phyloP scores from a whole-genome alignment of 2,797 vertebrate species.

The Molossus molossus region DNA sequence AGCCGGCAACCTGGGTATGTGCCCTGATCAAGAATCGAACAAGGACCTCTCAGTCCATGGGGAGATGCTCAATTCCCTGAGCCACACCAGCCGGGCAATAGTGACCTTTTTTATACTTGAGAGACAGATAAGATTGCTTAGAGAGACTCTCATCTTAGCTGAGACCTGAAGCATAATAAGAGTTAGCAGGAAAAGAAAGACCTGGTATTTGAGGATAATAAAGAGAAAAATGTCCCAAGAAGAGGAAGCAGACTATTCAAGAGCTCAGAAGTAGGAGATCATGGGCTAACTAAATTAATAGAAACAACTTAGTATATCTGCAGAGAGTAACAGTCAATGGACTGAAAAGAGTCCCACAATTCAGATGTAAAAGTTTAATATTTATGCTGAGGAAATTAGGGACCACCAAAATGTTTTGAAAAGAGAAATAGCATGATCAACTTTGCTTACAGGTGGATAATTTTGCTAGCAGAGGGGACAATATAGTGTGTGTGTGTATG shows the following conservation, averaged over 20 bases:
- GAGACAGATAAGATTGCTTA: not conserved
- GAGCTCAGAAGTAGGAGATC: not conserved
- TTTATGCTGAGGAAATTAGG: not conserved
- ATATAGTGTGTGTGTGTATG: not conserved
- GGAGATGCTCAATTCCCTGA: too few relatives aligned
- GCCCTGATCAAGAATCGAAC: too few relatives aligned
- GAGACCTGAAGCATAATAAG: not conserved
- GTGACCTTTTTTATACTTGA: not conserved
- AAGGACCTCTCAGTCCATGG: too few relatives aligned
- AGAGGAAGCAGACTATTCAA: not conserved
- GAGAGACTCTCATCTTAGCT: not conserved
- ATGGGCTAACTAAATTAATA: not conserved
- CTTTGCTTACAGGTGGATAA: not conserved
- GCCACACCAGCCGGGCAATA: too few relatives aligned
- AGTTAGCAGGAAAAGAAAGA: not conserved
- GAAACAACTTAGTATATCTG: not conserved
- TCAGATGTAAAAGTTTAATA: not conserved
- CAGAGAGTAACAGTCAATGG: not conserved
- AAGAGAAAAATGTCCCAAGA: not conserved
- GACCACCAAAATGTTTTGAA: not conserved
- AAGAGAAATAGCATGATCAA: not conserved
- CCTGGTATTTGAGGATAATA: not conserved
- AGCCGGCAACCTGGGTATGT: too few relatives aligned
- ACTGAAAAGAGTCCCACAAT: not conserved
- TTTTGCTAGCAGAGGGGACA: not conserved